Base-by-base conservation (phyloP, 1,140 invertebrate species). In the Rhopalosiphum maidis region DNA sequence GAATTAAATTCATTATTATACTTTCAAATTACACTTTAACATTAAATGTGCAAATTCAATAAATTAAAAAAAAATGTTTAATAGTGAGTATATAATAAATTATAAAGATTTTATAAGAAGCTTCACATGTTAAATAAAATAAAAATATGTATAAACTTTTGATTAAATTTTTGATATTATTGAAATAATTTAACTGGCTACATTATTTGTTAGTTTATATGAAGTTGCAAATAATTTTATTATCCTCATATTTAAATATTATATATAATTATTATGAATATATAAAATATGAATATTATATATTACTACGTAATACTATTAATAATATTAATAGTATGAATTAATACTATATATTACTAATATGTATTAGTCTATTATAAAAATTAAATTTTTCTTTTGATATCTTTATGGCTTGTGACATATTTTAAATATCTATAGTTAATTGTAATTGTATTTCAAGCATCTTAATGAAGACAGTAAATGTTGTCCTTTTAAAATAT, bases 1-100 rank as follows among this genome's bases (percentile, higher is more conserved):
- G 48, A 93, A 85, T 85, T 93, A 85, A 83, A 85, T 93, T 93
- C 91, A 37, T 86, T 93, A 93, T 85, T 85, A 55, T 60, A 68
- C 89, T 90, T 90, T 90, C 41, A 51, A 90, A 90, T 60, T 90
- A 90, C 37, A 60, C 54, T 60, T 90, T 18, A 30, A 68, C 41
- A 68, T 90, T 90, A 90, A 90, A 90, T 43, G n/a, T 43, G 55
- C 25, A 55, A 43, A 68, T 90, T 68, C 25, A 37, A 90, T 90
- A 68, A 90, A 90, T 90, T 90, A 55, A 68, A 89, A 90, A 90
- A 60, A 60, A 68, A 68, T 41, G 54, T 55, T 90, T 90, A 60
- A 90, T 68, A n/a, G 55, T 18, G 54, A 60, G 85, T 86, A 68
- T 60, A 41, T 37, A 55, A 89, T 89, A 89, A 89, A 54, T 89